phyloP scores from a whole-genome alignment of 2,113 vertebrate species.

The Chrysemys picta region DNA sequence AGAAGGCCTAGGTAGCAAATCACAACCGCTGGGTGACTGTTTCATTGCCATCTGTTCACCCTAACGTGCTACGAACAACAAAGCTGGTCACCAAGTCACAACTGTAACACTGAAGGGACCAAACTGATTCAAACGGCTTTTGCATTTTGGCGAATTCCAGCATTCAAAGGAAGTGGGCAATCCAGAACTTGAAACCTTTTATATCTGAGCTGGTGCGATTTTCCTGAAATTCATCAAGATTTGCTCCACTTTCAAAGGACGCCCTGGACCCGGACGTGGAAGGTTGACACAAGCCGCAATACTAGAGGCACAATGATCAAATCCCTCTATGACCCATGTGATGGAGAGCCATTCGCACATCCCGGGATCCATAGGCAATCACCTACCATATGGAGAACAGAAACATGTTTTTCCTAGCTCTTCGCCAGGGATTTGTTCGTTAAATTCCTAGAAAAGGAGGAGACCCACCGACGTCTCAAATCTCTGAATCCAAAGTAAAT shows the following conservation, averaged over 20 bases:
- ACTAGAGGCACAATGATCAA: background rate
- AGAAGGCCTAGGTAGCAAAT: background rate
- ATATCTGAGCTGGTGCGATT: background rate
- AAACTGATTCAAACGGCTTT: fast-evolving
- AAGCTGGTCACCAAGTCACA: background rate
- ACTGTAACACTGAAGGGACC: fast-evolving
- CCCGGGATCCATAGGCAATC: slow-evolving; percentile 20
- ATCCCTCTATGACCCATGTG: slow-evolving; percentile 18
- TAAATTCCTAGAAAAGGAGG: background rate
- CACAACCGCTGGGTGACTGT: too few species aligned
- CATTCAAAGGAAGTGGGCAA: background rate
- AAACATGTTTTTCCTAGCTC: slow-evolving; percentile 15
- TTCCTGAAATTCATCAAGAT: fast-evolving
- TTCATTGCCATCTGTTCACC: background rate
- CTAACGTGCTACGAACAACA: background rate
- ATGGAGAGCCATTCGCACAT: slow-evolving; percentile 36
- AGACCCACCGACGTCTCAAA: background rate
- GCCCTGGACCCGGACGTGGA: background rate
- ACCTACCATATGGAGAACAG: background rate
- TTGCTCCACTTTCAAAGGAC: background rate
- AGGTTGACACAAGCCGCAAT: background rate
- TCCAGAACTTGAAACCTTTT: background rate
- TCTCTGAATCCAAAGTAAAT: background rate
- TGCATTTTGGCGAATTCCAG: fast-evolving
- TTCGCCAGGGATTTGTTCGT: background rate